phyloP scores from a whole-genome alignment of 2,797 vertebrate genomes.

The Fistularia commersonii region DNA sequence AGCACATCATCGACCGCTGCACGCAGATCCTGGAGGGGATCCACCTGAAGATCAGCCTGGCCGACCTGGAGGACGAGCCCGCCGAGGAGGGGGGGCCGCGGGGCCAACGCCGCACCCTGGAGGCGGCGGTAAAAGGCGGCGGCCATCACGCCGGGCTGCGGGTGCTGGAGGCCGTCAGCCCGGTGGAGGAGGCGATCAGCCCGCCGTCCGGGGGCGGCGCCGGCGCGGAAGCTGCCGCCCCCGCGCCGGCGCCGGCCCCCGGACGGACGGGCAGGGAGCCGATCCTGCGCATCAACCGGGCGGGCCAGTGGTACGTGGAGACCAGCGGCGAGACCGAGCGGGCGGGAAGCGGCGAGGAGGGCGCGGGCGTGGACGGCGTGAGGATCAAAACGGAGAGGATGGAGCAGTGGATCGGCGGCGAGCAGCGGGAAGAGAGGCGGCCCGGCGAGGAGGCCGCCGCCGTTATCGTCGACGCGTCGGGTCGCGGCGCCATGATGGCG shows the following conservation, averaged over 20 bases:
- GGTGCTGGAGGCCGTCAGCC: slow-evolving; percentile 79
- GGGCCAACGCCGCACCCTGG: slow-evolving; percentile 35
- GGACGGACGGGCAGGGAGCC: slow-evolving; percentile 85
- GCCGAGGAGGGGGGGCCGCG: slow-evolving; percentile 33
- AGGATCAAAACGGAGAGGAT: slow-evolving; percentile 91
- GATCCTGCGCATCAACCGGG: slow-evolving; percentile 91
- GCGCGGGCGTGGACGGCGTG: slow-evolving; percentile 81
- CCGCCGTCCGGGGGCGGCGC: slow-evolving; percentile 41
- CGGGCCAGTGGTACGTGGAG: slow-evolving; percentile 97
- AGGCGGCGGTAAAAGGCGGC: slow-evolving; percentile 44
- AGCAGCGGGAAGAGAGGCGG: slow-evolving; percentile 86
- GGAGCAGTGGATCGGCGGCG: slow-evolving; percentile 88
- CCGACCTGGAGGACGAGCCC: slow-evolving; percentile 81
- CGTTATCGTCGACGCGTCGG: slow-evolving; percentile 91
- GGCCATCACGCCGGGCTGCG: slow-evolving; percentile 53
- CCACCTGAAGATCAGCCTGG: slow-evolving; percentile 93
- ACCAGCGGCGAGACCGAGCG: slow-evolving; percentile 72
- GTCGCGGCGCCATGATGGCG: slow-evolving; percentile 81
- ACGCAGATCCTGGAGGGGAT: slow-evolving; percentile 95
- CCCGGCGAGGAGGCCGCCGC: slow-evolving; percentile 86
- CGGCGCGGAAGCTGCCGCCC: too few relatives aligned
- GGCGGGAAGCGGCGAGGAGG: slow-evolving; percentile 74
- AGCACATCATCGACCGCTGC: slow-evolving; percentile 98
- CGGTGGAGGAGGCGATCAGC: slow-evolving; percentile 86
- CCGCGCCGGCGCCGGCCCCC: slow-evolving; percentile 70